phyloP scores from a whole-genome alignment of 2,797 vertebrate genomes.

The Gila robusta region DNA sequence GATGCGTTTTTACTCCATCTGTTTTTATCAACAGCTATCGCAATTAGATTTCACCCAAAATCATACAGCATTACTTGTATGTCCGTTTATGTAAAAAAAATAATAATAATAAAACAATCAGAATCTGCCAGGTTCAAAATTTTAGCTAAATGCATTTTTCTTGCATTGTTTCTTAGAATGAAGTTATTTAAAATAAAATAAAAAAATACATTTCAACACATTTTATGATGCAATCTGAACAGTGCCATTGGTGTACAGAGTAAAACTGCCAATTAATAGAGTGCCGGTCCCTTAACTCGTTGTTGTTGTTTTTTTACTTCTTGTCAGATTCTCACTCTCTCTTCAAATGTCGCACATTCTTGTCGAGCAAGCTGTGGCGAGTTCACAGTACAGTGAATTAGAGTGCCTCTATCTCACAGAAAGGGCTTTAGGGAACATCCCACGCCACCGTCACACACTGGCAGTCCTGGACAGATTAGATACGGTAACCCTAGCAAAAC shows the following conservation, averaged over 20 bases:
- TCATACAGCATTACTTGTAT: not conserved
- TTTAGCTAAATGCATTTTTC: not conserved
- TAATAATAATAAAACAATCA: too few species aligned
- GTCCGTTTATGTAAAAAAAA: not conserved
- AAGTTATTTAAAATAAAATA: not conserved
- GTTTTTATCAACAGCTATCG: not conserved
- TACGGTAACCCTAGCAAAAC: conserved; percentile 53
- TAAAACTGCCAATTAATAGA: conserved; percentile 28
- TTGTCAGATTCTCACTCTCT: conserved; percentile 43
- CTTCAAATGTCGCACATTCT: conserved; percentile 45
- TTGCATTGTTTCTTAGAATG: not conserved
- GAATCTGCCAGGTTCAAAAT: not conserved
- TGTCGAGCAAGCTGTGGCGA: conserved; percentile 47
- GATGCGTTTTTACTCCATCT: not conserved
- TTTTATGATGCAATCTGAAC: not conserved
- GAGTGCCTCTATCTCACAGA: conserved; percentile 48
- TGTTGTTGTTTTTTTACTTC: not conserved
- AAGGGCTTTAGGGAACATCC: conserved; percentile 54
- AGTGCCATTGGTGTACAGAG: not conserved
- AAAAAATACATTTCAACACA: not conserved
- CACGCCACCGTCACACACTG: conserved; percentile 53
- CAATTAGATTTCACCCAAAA: not conserved
- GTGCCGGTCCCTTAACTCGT: not conserved
- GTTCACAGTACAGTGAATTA: conserved; percentile 53
- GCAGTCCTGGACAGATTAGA: conserved; percentile 54